Percentiles rank a stretch among this genome's conserved stretches.
These are phyloP conservation scores for Pygocentrus nattereri DNA, from an alignment of 2,797 vertebrate genomes.

Conservation along the genomic window DNA sequence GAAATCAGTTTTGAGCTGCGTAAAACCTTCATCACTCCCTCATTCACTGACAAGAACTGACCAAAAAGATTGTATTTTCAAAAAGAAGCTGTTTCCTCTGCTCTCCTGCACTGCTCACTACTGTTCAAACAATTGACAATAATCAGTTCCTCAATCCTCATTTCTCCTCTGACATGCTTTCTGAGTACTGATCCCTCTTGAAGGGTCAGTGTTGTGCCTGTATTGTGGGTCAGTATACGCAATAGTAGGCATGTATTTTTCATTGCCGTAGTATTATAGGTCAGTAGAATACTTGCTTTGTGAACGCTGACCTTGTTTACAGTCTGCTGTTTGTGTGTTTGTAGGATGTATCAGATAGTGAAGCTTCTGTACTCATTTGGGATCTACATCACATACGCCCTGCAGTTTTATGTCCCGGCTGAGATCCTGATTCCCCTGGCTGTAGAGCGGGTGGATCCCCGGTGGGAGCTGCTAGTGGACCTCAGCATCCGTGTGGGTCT, in stretches of 20 bases:
- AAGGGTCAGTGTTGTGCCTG: background rate
- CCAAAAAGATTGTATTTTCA: too few relatives aligned
- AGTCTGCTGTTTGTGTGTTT: background rate
- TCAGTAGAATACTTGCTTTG: background rate
- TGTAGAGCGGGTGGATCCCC: slow-evolving; percentile 74
- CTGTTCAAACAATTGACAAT: too few relatives aligned
- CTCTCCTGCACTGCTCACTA: too few relatives aligned
- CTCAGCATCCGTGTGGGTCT: slow-evolving; percentile 82
- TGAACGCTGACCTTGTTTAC: background rate
- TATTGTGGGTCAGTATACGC: background rate
- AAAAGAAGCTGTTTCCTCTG: too few relatives aligned
- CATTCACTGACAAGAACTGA: too few relatives aligned
- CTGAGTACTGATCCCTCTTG: background rate
- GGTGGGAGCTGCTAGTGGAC: slow-evolving; percentile 79
- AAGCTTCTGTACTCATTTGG: slow-evolving; percentile 94
- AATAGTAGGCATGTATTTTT: background rate
- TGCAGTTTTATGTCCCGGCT: slow-evolving; percentile 96
- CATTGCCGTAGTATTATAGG: background rate
- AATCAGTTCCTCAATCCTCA: too few relatives aligned
- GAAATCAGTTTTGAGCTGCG: too few relatives aligned
- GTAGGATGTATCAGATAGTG: slow-evolving; percentile 93
- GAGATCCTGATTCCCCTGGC: slow-evolving; percentile 89
- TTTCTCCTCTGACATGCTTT: background rate
- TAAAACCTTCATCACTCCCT: too few relatives aligned
- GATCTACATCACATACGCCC: slow-evolving; percentile 93